Percentiles rank a stretch among this genome's conserved stretches.
Conservation (phyloP, 2,113 vertebrate species). For the Trichomycterus rosablanca region DNA sequence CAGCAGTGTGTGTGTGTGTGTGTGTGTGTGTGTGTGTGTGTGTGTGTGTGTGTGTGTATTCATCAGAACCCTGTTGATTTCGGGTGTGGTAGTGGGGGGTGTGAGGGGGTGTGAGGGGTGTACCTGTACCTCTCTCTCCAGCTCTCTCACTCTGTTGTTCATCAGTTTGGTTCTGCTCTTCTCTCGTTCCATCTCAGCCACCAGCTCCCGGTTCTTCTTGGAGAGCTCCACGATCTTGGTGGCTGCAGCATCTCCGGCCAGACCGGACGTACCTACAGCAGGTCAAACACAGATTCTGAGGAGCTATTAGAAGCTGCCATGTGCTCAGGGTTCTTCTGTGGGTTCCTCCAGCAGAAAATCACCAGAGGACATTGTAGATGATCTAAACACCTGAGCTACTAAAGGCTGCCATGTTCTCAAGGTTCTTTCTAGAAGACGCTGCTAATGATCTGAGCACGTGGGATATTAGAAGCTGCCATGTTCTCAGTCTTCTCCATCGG, state of each 20-base stretch:
- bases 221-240: conserved; percentile 89
- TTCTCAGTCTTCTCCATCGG: too few relatives aligned
- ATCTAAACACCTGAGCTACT: too few relatives aligned
- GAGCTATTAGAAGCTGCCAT: too few relatives aligned
- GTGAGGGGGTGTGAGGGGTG: background rate
- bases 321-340: background rate
- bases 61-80: background rate
- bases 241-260: conserved; percentile 80
- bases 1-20: background rate
- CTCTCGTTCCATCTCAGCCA: conserved; percentile 72
- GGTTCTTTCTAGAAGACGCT: too few relatives aligned
- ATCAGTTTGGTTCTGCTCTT: conserved; percentile 77
- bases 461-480: too few relatives aligned
- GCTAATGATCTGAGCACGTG: too few relatives aligned
- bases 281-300: background rate
- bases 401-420: too few relatives aligned
- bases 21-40: too few relatives aligned
- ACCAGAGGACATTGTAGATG: too few relatives aligned
- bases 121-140: conserved; percentile 90
- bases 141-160: conserved; percentile 71
- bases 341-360: too few relatives aligned
- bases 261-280: conserved; percentile 67
- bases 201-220: conserved; percentile 80
- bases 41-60: too few relatives aligned
- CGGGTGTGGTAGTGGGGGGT: background rate